Conservation (phyloP, 1,140 invertebrate species). For the Calliopsis andreniformis region DNA sequence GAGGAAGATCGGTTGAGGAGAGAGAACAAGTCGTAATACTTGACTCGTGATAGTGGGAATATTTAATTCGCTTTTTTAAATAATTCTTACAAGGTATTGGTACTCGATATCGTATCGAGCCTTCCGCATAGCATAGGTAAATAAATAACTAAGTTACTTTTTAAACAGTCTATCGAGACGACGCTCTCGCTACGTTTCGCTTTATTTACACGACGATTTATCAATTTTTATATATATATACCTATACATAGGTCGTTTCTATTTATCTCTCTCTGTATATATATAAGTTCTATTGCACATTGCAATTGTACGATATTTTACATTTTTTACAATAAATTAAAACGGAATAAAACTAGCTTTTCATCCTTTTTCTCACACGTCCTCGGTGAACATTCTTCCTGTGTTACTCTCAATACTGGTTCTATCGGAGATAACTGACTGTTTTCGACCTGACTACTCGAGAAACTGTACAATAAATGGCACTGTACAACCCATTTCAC, state of each 20-base stretch:
- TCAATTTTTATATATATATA: conserved; percentile 55
- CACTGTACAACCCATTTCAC: conserved; percentile 49
- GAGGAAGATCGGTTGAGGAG: conserved; percentile 13
- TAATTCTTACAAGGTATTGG: conserved; percentile 75
- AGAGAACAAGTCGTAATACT: conserved; percentile 50
- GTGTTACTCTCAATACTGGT: conserved; percentile 11
- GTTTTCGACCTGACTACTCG: conserved; percentile 25
- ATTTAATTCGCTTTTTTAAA: conserved; percentile 80
- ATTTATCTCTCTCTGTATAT: conserved; percentile 51
- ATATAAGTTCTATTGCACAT: conserved; percentile 77
- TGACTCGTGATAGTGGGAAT: conserved; percentile 74
- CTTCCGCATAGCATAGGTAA: conserved; percentile 71
- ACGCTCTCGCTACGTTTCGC: conserved; percentile 73
- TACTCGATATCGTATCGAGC: conserved; percentile 56
- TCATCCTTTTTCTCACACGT: not conserved
- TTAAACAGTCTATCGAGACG: conserved; percentile 80
- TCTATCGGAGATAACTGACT: conserved; percentile 23
- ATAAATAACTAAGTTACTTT: conserved; percentile 81
- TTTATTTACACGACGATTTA: conserved; percentile 76
- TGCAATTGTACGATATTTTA: conserved; percentile 77
- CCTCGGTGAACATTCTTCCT: not conserved
- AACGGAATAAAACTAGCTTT: conserved; percentile 58
- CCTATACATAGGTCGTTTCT: conserved; percentile 66
- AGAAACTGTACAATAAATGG: conserved; percentile 60
- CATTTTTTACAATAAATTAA: conserved; percentile 81